phyloP scores from a whole-genome alignment of 1,140 invertebrate genomes.

The Sitophilus oryzae region DNA sequence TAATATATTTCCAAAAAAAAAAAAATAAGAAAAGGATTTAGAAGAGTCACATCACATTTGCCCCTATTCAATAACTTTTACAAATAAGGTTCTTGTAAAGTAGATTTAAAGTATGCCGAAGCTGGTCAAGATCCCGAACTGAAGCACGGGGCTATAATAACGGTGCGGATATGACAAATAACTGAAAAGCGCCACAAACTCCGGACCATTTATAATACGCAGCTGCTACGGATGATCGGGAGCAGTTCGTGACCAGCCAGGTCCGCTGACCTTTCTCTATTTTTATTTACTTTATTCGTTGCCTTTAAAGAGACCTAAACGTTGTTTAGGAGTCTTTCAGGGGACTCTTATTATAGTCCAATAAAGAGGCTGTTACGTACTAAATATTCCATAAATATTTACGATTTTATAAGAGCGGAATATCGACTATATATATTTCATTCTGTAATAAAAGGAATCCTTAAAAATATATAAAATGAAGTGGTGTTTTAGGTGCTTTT shows the following conservation, averaged over 20 bases:
- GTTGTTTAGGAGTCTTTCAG: slow-evolving; percentile 1
- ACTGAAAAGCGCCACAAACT: slow-evolving; percentile 43
- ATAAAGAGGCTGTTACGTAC: no score
- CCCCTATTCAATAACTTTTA: neutral
- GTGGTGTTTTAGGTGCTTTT: no score
- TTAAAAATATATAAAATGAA: no score
- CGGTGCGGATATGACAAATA: slow-evolving; percentile 45
- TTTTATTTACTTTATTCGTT: slow-evolving; percentile 20
- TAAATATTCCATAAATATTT: slow-evolving; percentile 1
- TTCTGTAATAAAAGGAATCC: no score
- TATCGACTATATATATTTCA: no score
- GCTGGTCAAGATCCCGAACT: slow-evolving; percentile 17
- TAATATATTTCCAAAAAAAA: no score
- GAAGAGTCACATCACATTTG: neutral
- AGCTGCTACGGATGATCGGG: slow-evolving; percentile 30
- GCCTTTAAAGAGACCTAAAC: neutral
- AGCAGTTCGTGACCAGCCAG: slow-evolving; percentile 37
- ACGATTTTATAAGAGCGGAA: no score
- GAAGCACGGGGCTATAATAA: slow-evolving; percentile 38
- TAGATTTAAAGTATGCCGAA: slow-evolving; percentile 14
- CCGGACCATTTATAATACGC: slow-evolving; percentile 45
- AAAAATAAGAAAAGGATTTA: neutral
- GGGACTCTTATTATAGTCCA: neutral
- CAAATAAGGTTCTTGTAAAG: slow-evolving; percentile 7
- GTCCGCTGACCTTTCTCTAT: slow-evolving; percentile 21